Conservation (phyloP, 2,113 vertebrate genomes). For the Pyxicephalus adspersus region DNA sequence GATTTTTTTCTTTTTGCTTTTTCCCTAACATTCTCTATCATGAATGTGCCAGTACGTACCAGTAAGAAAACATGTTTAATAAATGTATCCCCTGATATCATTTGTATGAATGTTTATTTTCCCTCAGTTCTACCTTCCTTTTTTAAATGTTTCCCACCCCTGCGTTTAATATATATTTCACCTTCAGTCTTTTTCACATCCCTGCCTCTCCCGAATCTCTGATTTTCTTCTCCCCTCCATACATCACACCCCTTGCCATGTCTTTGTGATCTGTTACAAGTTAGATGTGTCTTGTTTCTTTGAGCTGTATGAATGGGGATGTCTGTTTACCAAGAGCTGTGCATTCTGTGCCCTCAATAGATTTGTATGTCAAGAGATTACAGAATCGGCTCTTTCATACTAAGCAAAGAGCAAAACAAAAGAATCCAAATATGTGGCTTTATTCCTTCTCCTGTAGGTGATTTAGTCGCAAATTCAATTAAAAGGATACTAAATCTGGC, state of each 20-base stretch:
- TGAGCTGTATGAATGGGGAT: conserved; percentile 49
- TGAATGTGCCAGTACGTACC: no score
- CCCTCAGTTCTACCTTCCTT: background rate
- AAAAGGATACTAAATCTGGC: conserved; percentile 51
- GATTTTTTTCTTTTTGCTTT: no score
- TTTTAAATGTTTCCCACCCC: background rate
- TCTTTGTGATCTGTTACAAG: conserved; percentile 55
- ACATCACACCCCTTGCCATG: conserved; percentile 26
- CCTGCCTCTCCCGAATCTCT: conserved; percentile 6
- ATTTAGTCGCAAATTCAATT: conserved; percentile 55
- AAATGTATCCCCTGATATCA: no score
- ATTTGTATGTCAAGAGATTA: conserved; percentile 57
- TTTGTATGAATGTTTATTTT: background rate
- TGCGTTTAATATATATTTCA: conserved; percentile 12
- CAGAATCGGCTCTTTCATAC: conserved; percentile 50
- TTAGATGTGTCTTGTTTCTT: conserved; percentile 52
- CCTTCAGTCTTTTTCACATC: conserved; percentile 12
- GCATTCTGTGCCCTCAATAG: conserved; percentile 54
- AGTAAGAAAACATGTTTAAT: no score
- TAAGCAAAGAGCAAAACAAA: conserved; percentile 53
- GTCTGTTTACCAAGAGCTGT: conserved; percentile 54
- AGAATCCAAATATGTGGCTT: conserved; percentile 44
- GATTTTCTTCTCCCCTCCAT: conserved; percentile 17
- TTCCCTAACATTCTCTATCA: no score
- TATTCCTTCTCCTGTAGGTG: conserved; percentile 47